These are phyloP conservation scores for Planococcus citri DNA, from an alignment of 1,140 invertebrate genomes.

Conservation along the genomic window DNA sequence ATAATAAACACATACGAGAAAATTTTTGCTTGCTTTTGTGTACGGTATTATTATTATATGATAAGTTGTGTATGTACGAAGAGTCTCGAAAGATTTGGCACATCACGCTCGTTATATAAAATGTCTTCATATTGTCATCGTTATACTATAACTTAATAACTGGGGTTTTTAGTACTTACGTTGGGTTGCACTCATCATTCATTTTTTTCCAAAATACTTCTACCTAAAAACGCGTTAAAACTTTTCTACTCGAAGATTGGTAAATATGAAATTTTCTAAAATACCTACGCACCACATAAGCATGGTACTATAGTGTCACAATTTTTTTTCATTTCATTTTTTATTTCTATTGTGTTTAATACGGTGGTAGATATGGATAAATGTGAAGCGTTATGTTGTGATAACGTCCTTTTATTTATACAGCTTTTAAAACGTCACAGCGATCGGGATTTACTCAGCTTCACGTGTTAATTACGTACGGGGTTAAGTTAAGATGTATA, in stretches of 20 bases:
- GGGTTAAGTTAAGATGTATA: no score
- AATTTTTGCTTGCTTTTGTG: no score
- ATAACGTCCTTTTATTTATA: not conserved
- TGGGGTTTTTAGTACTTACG: not conserved
- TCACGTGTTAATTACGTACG: not conserved
- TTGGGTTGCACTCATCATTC: not conserved
- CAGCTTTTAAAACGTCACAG: not conserved
- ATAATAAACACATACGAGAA: not conserved
- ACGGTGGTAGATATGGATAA: not conserved
- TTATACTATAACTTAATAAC: not conserved
- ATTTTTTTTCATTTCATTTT: no score
- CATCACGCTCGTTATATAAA: slow-evolving; percentile 1
- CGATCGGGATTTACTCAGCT: not conserved
- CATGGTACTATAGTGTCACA: slow-evolving; percentile 5
- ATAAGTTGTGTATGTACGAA: no score
- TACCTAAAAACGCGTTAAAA: no score
- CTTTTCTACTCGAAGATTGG: not conserved
- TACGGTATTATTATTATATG: no score
- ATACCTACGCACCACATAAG: not conserved
- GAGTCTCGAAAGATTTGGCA: no score
- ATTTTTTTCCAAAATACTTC: not conserved
- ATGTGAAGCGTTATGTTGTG: not conserved
- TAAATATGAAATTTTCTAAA: not conserved
- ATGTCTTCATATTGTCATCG: not conserved
- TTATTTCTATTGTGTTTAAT: no score